Conservation (phyloP, 2,113 vertebrate genomes). For the Malurus alboscapulatus region DNA sequence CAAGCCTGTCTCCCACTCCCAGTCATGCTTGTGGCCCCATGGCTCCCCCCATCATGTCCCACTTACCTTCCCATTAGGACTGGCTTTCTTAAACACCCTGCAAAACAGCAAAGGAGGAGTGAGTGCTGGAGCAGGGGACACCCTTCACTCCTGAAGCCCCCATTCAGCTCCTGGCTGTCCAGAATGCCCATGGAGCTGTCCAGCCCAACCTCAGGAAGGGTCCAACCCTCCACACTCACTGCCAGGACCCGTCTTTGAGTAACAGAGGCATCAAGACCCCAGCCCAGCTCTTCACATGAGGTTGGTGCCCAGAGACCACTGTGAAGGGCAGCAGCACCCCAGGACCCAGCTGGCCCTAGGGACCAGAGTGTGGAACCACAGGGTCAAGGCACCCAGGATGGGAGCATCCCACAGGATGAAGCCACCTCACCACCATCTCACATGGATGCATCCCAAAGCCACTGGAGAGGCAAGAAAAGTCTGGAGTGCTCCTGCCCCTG, state of each 20-base stretch:
- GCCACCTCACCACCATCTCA: not conserved
- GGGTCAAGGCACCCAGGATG: not conserved
- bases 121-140: not conserved
- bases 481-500: not conserved
- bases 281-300: fast-evolving
- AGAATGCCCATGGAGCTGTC: not conserved
- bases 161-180: not conserved
- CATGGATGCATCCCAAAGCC: not conserved
- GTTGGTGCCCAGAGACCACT: not conserved
- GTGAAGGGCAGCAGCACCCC: not conserved
- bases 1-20: not conserved
- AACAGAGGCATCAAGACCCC: not conserved
- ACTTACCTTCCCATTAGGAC: constrained; percentile 81
- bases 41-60: fast-evolving
- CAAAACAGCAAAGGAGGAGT: not conserved
- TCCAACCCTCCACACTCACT: not conserved
- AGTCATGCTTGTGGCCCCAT: not conserved
- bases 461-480: not conserved
- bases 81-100: constrained; percentile 92
- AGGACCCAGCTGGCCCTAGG: not conserved
- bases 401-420: not conserved
- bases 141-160: not conserved
- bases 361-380: not conserved
- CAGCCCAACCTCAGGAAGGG: not conserved
- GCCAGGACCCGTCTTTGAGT: not conserved